Evolutionary conservation across 2,888 invertebrate genomes (phyloP), one percentile per base, ranked within the genome.

Genomic region (Leuctra nigra): DNA sequence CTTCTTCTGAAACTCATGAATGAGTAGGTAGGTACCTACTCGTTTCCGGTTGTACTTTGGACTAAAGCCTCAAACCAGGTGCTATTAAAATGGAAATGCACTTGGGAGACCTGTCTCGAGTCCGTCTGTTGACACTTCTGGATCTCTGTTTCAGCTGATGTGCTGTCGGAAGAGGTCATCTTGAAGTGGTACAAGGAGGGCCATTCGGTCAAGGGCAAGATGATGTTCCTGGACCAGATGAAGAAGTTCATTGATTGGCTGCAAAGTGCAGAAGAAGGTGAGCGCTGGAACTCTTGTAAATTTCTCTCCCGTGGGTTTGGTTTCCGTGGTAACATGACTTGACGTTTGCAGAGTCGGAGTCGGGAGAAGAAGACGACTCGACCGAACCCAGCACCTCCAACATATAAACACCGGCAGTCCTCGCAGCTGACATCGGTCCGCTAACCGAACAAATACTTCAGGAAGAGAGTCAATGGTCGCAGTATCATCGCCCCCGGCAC

Each of bases 161-260:
- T 97, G 61, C 80, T 97, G 65, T 91, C 92, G 24, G 97, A 97
- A 78, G 95, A 93, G 77, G 87, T 88, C 63, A 94, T 97, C 71
- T 78, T 96, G 68, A 92, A 91, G 75, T 97, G 97, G 96, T 96
- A 91, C 78, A 91, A 91, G 73, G 93, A 94, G 66, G 84, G 88
- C 64, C 94, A 92, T 77, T 91, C 91, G 64, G 78, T 83, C 66
- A 97, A 96, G 77, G 97, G 97, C 66, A 96, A 96, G 79, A 87
- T 92, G 81, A 90, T 95, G 80, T 97, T 97, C 81, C 84, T 96
- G 67, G 95, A 95, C 70, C 96, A 97, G 79, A 96, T 95, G 92
- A 93, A 92, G 76, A 90, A 91, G 77, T 96, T 97, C 72, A 84
- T 96, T 54, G 96, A 97, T 75, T 97, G 96, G 96, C 80, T 97